Evolutionary conservation across 2,888 invertebrate species (phyloP).

Genomic region (Pristionchus maxplancki): DNA sequence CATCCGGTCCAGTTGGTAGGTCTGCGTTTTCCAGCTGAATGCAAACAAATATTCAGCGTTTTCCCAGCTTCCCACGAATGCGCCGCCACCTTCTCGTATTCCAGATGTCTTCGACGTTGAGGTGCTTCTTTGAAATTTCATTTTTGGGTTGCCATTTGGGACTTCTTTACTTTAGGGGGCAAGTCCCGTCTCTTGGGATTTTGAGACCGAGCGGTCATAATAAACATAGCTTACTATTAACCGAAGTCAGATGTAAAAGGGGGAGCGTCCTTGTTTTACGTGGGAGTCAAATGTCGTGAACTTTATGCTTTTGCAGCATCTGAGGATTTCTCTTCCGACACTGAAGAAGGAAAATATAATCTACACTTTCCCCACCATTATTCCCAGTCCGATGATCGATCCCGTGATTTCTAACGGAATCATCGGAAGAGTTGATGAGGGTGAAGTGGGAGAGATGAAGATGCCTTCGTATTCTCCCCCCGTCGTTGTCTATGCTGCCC

Average conservation of each 20-base stretch:
- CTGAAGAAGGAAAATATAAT: constrained; percentile 53
- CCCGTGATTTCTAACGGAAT: constrained; percentile 54
- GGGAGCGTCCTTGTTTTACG: too few species aligned
- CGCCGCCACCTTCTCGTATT: neutral
- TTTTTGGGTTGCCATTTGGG: neutral
- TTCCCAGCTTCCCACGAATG: constrained; percentile 15
- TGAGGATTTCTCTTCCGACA: constrained; percentile 18
- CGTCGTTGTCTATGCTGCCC: constrained; percentile 60
- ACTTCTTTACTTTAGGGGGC: too few species aligned
- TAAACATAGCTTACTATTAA: too few species aligned
- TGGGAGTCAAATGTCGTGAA: too few species aligned
- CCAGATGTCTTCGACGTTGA: constrained; percentile 39
- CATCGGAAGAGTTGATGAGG: constrained; percentile 28
- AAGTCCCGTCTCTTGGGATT: too few species aligned
- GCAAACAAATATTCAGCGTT: neutral
- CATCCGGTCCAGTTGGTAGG: constrained; percentile 25
- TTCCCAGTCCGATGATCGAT: constrained; percentile 59
- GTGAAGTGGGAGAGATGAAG: constrained; percentile 41
- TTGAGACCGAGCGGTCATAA: too few species aligned
- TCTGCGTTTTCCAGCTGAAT: neutral
- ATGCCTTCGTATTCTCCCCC: constrained; percentile 52
- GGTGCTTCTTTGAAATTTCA: neutral
- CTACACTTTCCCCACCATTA: constrained; percentile 68
- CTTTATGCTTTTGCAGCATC: constrained; percentile 36
- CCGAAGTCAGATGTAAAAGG: too few species aligned